Conservation (phyloP, 2,113 vertebrate genomes). For the Ochotona curzoniae region DNA sequence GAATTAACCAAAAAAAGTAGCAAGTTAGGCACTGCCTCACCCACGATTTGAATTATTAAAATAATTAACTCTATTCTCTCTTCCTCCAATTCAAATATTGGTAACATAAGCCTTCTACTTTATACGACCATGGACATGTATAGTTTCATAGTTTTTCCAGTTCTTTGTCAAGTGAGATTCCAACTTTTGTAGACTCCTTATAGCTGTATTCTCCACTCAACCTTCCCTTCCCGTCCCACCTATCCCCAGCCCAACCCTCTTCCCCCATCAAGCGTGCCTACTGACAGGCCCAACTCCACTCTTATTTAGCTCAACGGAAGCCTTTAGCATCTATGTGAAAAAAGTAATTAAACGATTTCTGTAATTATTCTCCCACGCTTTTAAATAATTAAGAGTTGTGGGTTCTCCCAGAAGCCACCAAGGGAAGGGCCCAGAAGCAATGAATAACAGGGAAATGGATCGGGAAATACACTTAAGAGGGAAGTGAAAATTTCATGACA, state of each 20-base stretch:
- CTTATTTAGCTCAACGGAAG: conserved; percentile 24
- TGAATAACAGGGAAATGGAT: conserved; percentile 8
- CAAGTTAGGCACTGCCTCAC: not conserved
- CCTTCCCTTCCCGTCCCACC: not conserved
- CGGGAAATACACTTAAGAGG: not conserved
- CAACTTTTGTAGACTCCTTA: not conserved
- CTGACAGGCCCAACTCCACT: not conserved
- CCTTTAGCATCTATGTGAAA: conserved; percentile 74
- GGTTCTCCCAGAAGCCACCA: conserved; percentile 75
- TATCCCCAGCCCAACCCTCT: not conserved
- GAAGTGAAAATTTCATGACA: not conserved
- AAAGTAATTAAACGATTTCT: conserved; percentile 85
- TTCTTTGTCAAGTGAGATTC: not conserved
- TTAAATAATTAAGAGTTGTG: conserved; percentile 84
- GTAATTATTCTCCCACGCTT: conserved; percentile 85
- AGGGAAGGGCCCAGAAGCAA: conserved; percentile 15
- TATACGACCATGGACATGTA: not conserved
- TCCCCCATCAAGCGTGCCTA: not conserved
- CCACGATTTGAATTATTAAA: not conserved
- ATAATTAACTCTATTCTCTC: not conserved
- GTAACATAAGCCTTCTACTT: not conserved
- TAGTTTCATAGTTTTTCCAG: not conserved
- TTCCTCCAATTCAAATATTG: conserved; percentile 1
- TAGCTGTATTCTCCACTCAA: not conserved
- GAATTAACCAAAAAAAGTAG: not conserved